Conservation (phyloP, 2,888 invertebrate genomes). For the Leptopilina drosophilae region DNA sequence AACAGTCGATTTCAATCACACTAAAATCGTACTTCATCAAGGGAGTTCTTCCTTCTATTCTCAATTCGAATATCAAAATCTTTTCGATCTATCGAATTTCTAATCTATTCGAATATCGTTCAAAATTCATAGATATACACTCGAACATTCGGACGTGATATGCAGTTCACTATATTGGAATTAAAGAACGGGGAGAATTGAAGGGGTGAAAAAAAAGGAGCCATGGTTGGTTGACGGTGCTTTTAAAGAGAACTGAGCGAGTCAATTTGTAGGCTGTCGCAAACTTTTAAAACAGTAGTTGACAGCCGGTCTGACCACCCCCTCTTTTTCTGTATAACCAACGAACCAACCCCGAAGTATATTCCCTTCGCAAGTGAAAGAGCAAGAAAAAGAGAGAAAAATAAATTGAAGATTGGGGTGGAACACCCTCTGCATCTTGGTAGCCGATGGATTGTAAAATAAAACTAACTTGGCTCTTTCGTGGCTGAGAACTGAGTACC, state of each 20-base stretch:
- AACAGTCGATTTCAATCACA: constrained; percentile 38
- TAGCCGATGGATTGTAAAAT: constrained; percentile 77
- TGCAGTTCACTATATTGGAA: constrained; percentile 27
- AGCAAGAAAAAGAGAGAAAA: constrained; percentile 48
- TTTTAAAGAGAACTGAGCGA: constrained; percentile 77
- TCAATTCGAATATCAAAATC: too few species aligned
- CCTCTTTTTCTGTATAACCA: constrained; percentile 40
- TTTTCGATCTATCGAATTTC: too few species aligned
- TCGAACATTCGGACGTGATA: constrained; percentile 30
- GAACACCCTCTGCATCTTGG: constrained; percentile 63
- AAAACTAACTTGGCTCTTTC: constrained; percentile 77
- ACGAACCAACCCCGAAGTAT: constrained; percentile 64
- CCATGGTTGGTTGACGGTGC: constrained; percentile 73
- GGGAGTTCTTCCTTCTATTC: background rate
- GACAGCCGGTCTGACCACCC: constrained; percentile 70
- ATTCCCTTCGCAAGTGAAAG: constrained; percentile 48
- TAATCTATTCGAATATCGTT: background rate
- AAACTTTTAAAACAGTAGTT: constrained; percentile 78
- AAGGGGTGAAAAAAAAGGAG: constrained; percentile 54
- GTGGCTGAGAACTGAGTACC: constrained; percentile 67
- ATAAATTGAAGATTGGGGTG: constrained; percentile 48
- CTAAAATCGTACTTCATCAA: constrained; percentile 20
- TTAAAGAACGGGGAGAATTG: constrained; percentile 14
- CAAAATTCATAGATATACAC: constrained; percentile 35
- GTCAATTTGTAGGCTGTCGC: constrained; percentile 77